These are phyloP conservation scores for Harpagus bidentatus DNA, from an alignment of 2,113 vertebrate genomes.

Conservation along the genomic window DNA sequence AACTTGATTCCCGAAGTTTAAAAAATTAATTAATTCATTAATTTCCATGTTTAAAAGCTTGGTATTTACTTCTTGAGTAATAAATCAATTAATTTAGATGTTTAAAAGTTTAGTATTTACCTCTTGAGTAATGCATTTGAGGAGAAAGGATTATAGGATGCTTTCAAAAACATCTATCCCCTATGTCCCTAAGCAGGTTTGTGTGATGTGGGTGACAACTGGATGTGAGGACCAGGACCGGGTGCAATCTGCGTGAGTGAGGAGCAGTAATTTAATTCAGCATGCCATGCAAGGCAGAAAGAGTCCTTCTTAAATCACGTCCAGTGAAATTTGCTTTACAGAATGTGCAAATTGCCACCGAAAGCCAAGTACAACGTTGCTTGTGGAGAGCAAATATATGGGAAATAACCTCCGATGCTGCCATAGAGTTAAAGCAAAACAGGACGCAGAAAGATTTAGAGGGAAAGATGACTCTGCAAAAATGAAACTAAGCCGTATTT, in stretches of 20 bases:
- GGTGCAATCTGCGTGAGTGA: not conserved
- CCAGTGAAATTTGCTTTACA: not conserved
- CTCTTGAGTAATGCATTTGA: not conserved
- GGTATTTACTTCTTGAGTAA: not conserved
- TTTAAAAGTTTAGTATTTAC: not conserved
- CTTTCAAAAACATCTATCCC: not conserved
- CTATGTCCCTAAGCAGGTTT: not conserved
- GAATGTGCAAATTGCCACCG: fast-evolving
- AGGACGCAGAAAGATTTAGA: conserved; percentile 22
- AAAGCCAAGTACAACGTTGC: not conserved
- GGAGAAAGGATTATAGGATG: not conserved
- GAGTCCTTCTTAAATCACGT: not conserved
- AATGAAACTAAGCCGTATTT: conserved; percentile 38
- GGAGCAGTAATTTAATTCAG: not conserved
- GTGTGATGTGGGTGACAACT: not conserved
- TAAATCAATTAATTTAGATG: not conserved
- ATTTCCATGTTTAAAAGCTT: not conserved
- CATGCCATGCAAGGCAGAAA: fast-evolving
- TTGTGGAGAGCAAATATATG: not conserved
- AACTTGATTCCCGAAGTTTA: not conserved
- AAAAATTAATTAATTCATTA: not conserved
- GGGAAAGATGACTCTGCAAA: conserved; percentile 52
- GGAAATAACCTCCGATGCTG: not conserved
- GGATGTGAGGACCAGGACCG: not conserved
- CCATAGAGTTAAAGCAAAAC: conserved; percentile 21